Evolutionary conservation across 1,140 invertebrate species (phyloP), one percentile per base, ranked within the genome.

Genomic region (Drosophila hydei): DNA sequence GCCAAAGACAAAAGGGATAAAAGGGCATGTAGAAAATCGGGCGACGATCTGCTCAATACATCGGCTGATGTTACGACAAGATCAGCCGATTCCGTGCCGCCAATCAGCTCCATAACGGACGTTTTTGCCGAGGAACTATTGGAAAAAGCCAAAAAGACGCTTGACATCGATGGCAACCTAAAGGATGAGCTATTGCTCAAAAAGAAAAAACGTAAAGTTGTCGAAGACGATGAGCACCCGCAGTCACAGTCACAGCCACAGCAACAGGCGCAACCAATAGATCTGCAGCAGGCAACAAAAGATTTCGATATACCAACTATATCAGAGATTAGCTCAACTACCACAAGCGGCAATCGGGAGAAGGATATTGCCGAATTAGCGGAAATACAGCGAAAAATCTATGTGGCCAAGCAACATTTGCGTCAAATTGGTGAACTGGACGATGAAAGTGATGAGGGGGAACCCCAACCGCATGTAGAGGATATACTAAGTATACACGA

Each of bases 401-500:
- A 68, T 91, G 92, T 87, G 75, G 92, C 75, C 62, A 93, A 89
- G 68, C 92, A 92, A 23, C 80, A 93, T 50, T 91, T 89, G 50
- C 92, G 89, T 33, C 87, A 91, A 48, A 77, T 93, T 79, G 76
- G 89, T 38, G 73, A 87, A 69, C 23, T 74, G 40, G 73, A 81
- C 8, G 79, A 71, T 12, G 75, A 74, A 23, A 72, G 92, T 12
- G 93, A 94, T 14, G 93, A 93, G 6, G 60, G 55, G 3, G 58
- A 59, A 7, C n/a, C 12, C 4, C 72, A 69, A 18, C 43, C 19
- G 3, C 52, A 18, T 16, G 52, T n/a, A 1, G 69, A 94, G 64
- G 94, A 95, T 75, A 93, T 93, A 85, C 90, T 94, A 36, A 95
- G 93, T 89, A 92, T 95, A 7, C 93, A 93, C 72, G 92, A 92